Base-by-base conservation (phyloP, 1,140 invertebrate genomes). In the Drosophila serrata region DNA sequence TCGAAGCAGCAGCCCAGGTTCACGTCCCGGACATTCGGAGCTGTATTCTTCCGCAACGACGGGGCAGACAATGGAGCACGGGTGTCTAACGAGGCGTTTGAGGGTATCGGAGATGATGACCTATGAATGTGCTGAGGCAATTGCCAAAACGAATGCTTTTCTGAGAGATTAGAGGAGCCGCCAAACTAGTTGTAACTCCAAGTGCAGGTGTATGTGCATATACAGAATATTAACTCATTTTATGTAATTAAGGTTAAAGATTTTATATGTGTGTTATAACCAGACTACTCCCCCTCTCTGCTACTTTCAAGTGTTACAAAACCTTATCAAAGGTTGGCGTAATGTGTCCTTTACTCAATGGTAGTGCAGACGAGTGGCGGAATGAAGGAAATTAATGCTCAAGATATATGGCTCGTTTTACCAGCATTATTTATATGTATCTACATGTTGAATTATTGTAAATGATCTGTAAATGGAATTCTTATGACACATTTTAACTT, bases 51-150 rank as follows among this genome's bases (percentile, higher is more conserved):
- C 90, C 95, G 95, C 79, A 93, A 93, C 29, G 81, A 81, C 45
- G 95, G 61, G 94, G 59, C 35, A 0, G 33, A 94, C 94, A 82
- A 57, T n/a, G 62, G 33, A 3, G 43, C 68, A 1, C 35, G 73
- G 8, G 84, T 88, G 39, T 96, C 97, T 91, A 98, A 98, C 93
- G 96, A 97, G 93, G 97, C 97, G 40, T 98, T 98, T 93, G 96
- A 97, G 92, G 97, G 96, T 35, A 98, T 98, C 77, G 97, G 97
- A 9, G 97, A 98, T 92, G 97, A 98, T 81, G 97, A 98, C 94
- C 94, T 98, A 63, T 92, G 75, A 64, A 35, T 40, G 42, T 62
- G 27, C 55, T 43, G 51, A 39, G 17, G 22, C 17, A 35, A 29
- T 69, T 56, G 75, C 65, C 68, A 69, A 70, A 70, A 9, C 42